Conservation (phyloP, 2,888 invertebrate genomes). For the Slavum lentiscoides region DNA sequence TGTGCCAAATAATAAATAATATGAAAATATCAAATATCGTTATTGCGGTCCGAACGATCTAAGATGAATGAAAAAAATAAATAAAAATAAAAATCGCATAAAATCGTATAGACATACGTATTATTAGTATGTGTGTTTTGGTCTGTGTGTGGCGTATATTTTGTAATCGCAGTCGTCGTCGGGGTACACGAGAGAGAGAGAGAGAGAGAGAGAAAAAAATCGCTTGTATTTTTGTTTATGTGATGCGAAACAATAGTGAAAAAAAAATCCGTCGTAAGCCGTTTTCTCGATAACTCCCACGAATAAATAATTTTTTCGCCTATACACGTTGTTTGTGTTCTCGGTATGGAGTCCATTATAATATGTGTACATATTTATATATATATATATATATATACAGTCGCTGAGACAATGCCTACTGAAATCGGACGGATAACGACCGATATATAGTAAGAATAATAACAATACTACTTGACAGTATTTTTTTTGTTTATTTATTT, state of each 20-base stretch:
- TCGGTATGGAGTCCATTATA: slow-evolving; percentile 1
- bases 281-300: slow-evolving; percentile 47
- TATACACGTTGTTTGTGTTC: slow-evolving; percentile 44
- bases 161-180: slow-evolving; percentile 36
- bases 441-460: not conserved
- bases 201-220: not conserved
- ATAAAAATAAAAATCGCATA: not conserved
- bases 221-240: slow-evolving; percentile 35
- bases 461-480: slow-evolving; percentile 4
- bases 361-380: too few species aligned
- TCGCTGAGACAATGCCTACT: slow-evolving; percentile 28
- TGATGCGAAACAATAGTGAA: slow-evolving; percentile 48
- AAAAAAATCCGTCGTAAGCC: slow-evolving; percentile 50
- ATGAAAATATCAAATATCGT: slow-evolving; percentile 18
- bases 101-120: too few species aligned
- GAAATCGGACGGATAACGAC: slow-evolving; percentile 23
- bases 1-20: not conserved
- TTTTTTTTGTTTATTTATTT: too few species aligned
- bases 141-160: slow-evolving; percentile 40
- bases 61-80: slow-evolving; percentile 10
- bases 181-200: slow-evolving; percentile 7
- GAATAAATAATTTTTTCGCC: slow-evolving; percentile 43
- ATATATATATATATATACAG: not conserved
- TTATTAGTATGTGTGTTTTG: not conserved
- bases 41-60: not conserved